Conservation (phyloP, 2,888 invertebrate species). For the Eulithis testata region DNA sequence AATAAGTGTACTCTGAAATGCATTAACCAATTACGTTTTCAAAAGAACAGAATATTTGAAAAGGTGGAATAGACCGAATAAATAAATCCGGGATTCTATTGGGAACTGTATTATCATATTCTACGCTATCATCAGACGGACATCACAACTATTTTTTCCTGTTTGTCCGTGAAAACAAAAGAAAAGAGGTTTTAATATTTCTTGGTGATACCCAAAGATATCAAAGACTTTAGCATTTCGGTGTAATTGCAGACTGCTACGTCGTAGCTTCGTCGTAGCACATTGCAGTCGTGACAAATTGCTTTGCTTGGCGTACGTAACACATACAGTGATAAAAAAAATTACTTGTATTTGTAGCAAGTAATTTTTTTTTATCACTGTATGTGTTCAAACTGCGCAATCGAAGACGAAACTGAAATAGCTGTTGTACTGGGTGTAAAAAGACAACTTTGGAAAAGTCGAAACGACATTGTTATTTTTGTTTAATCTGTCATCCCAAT, state of each 20-base stretch:
- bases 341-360: conserved; percentile 12
- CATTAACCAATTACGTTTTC: conserved; percentile 38
- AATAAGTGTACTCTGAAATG: conserved; percentile 34
- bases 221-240: conserved; percentile 7
- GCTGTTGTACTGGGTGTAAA: no score
- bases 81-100: conserved; percentile 34
- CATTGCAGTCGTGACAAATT: conserved; percentile 17
- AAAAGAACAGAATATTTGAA: conserved; percentile 21
- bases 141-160: no score
- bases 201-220: not conserved
- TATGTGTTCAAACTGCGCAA: not conserved
- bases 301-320: conserved; percentile 19
- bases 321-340: conserved; percentile 10
- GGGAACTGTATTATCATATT: conserved; percentile 17
- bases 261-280: conserved; percentile 9
- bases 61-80: conserved; percentile 17
- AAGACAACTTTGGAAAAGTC: no score
- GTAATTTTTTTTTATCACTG: no score
- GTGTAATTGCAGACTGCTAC: conserved; percentile 15
- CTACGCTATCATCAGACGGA: no score
- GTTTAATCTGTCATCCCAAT: no score
- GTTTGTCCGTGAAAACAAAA: no score
- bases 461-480: no score
- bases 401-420: not conserved
- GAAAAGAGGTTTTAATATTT: no score